Conservation (phyloP, 1,140 invertebrate genomes). For the Drosophila kikkawai region DNA sequence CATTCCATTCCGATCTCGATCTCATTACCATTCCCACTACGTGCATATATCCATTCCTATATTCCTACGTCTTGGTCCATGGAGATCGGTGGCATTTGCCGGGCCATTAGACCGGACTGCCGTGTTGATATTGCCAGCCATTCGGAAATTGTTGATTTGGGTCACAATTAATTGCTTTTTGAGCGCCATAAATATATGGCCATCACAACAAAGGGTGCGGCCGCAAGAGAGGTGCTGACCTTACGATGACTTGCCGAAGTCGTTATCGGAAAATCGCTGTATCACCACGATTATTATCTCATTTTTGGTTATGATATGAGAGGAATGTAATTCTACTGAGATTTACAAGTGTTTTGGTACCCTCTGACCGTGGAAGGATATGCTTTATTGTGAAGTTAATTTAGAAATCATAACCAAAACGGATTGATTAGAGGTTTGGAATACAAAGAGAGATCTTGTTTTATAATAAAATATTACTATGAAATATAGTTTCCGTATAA, state of each 20-base stretch:
- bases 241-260: slow-evolving; percentile 31
- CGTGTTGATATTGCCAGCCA: slow-evolving; percentile 53
- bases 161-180: slow-evolving; percentile 80
- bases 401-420: background rate
- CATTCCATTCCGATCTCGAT: slow-evolving; percentile 36
- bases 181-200: slow-evolving; percentile 74
- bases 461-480: background rate
- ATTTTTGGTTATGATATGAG: slow-evolving; percentile 23
- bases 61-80: slow-evolving; percentile 45
- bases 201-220: slow-evolving; percentile 76
- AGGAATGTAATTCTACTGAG: background rate
- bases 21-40: slow-evolving; percentile 41
- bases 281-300: slow-evolving; percentile 21
- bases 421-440: no score
- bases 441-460: no score
- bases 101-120: slow-evolving; percentile 62
- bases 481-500: background rate
- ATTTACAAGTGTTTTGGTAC: background rate
- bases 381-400: background rate
- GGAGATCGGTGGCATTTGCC: slow-evolving; percentile 65
- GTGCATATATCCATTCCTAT: slow-evolving; percentile 27
- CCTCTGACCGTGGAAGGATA: background rate
- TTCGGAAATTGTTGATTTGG: slow-evolving; percentile 74
- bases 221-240: slow-evolving; percentile 35
- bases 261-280: background rate